phyloP scores from a whole-genome alignment of 2,797 vertebrate genomes.

The Neosilurus hyrtlii region DNA sequence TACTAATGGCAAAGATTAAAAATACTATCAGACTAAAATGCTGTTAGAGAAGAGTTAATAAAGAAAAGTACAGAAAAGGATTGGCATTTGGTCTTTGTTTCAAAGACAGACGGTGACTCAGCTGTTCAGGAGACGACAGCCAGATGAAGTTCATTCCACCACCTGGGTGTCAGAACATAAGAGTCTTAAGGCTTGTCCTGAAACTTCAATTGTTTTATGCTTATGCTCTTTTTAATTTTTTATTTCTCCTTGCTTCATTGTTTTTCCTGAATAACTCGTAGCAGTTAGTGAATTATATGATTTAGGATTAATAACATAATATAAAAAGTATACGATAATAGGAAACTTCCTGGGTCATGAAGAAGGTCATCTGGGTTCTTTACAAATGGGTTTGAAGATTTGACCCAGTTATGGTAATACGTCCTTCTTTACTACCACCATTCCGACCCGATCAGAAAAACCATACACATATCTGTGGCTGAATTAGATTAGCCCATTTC shows the following conservation, averaged over 20 bases:
- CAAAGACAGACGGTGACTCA: not conserved
- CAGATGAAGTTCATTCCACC: not conserved
- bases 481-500: conserved; percentile 15
- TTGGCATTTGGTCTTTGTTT: not conserved
- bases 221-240: too few relatives aligned
- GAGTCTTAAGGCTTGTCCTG: not conserved
- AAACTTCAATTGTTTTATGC: not conserved
- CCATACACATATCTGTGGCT: conserved; percentile 19
- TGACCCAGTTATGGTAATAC: not conserved
- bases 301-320: not conserved
- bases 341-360: not conserved
- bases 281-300: not conserved
- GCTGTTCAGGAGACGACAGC: not conserved
- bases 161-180: not conserved
- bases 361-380: conserved; percentile 7
- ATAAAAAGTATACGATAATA: not conserved
- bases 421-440: too few relatives aligned
- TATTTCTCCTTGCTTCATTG: not conserved
- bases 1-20: not conserved
- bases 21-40: not conserved
- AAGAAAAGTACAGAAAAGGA: not conserved
- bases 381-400: not conserved
- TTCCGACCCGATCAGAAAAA: not conserved
- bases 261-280: not conserved
- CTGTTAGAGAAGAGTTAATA: not conserved